These are phyloP conservation scores for Ruditapes philippinarum DNA, from an alignment of 1,140 invertebrate species.

Conservation along the genomic window DNA sequence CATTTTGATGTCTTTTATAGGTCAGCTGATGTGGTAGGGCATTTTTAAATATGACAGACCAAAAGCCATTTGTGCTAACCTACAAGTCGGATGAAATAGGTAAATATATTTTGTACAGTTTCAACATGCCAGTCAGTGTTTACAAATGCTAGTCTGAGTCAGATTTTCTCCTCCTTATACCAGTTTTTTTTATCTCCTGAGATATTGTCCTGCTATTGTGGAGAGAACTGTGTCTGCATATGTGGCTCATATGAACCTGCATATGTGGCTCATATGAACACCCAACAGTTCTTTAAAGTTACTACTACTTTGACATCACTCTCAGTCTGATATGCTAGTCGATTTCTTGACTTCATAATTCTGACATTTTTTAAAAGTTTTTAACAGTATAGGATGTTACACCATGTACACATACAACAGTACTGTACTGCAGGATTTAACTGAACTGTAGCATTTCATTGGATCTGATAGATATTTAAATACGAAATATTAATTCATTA, in stretches of 20 bases:
- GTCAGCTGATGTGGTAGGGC: too few relatives aligned
- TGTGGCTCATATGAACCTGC: not conserved
- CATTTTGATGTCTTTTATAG: too few relatives aligned
- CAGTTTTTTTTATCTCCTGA: not conserved
- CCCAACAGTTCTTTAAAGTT: not conserved
- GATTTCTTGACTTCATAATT: too few relatives aligned
- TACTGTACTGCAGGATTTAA: too few relatives aligned
- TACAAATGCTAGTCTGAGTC: not conserved
- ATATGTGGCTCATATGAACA: not conserved
- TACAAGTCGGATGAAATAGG: constrained; percentile 62
- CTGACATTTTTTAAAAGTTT: not conserved
- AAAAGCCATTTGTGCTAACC: constrained; percentile 40
- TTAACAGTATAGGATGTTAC: not conserved
- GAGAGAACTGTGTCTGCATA: not conserved
- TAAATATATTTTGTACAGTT: constrained; percentile 9
- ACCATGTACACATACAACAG: not conserved
- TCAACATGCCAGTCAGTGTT: too few relatives aligned
- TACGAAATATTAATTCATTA: too few relatives aligned
- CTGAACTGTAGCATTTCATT: too few relatives aligned
- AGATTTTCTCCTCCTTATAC: not conserved
- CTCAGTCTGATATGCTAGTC: not conserved
- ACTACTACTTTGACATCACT: not conserved
- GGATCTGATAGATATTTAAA: too few relatives aligned
- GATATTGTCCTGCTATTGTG: not conserved
- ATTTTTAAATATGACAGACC: not conserved